These are phyloP conservation scores for Drosophila tsacasi DNA, from an alignment of 1,140 invertebrate species.

Conservation along the genomic window DNA sequence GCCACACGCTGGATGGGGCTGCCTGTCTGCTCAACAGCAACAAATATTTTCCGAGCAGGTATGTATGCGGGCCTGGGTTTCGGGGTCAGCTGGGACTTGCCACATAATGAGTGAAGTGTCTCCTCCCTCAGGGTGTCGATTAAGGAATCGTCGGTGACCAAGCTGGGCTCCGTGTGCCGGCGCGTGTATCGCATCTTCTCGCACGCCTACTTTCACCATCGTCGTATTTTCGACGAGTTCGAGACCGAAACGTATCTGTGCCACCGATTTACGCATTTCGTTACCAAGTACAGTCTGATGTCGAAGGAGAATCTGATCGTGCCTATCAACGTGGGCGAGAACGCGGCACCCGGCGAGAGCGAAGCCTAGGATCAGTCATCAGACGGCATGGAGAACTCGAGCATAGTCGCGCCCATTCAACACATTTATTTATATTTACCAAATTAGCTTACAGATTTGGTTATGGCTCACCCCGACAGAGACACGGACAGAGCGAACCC, in stretches of 20 bases:
- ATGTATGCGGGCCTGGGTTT: conserved; percentile 39
- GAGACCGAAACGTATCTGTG: conserved; percentile 98
- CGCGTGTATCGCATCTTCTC: conserved; percentile 99
- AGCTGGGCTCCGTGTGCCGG: conserved; percentile 98
- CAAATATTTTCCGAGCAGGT: conserved; percentile 99
- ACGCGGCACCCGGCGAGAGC: conserved; percentile 89
- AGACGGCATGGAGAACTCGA: conserved; percentile 39
- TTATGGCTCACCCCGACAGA: conserved; percentile 36
- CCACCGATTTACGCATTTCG: conserved; percentile 98
- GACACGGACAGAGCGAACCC: conserved; percentile 21
- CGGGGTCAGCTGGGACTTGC: conserved; percentile 20
- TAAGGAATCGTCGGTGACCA: conserved; percentile 99
- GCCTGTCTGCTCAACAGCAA: conserved; percentile 99
- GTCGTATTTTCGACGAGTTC: conserved; percentile 98
- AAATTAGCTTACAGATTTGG: conserved; percentile 61
- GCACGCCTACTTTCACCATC: conserved; percentile 99
- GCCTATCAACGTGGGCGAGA: conserved; percentile 89
- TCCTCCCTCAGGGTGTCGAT: conserved; percentile 94
- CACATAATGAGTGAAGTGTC: conserved; percentile 52
- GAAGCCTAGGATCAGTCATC: conserved; percentile 86
- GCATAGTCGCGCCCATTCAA: conserved; percentile 52
- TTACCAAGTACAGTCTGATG: conserved; percentile 99
- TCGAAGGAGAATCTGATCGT: conserved; percentile 99
- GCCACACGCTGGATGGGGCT: conserved; percentile 99
- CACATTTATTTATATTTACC: conserved; percentile 74